phyloP scores from a whole-genome alignment of 2,113 vertebrate genomes.

The Hyla sarda region DNA sequence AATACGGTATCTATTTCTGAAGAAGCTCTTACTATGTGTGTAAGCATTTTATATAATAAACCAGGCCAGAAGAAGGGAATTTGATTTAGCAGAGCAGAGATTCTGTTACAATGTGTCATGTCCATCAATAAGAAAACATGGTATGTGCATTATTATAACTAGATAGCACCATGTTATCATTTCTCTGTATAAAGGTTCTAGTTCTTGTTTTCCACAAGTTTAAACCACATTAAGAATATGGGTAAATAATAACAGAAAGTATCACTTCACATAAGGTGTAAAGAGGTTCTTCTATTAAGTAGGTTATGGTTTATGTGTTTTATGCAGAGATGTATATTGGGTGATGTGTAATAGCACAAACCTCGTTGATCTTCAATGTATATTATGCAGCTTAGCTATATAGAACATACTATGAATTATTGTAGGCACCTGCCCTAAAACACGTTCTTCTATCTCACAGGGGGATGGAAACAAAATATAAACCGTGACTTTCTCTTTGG shows the following conservation, averaged over 20 bases:
- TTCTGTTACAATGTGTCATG: background rate
- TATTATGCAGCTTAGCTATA: background rate
- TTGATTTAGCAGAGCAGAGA: background rate
- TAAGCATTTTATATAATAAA: too few relatives aligned
- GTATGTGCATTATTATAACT: too few relatives aligned
- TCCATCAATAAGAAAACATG: too few relatives aligned
- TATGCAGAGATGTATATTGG: background rate
- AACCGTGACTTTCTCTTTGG: slow-evolving; percentile 67
- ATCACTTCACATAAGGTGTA: background rate
- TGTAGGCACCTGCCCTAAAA: background rate
- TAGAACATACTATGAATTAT: background rate
- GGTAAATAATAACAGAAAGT: too few relatives aligned
- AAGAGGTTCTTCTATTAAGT: background rate
- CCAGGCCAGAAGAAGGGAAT: background rate
- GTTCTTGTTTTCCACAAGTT: too few relatives aligned
- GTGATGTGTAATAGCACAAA: background rate
- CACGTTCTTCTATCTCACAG: slow-evolving; percentile 60
- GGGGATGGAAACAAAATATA: slow-evolving; percentile 66
- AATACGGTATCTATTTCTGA: too few relatives aligned
- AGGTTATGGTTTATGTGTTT: background rate
- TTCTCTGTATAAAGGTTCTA: too few relatives aligned
- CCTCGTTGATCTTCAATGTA: background rate
- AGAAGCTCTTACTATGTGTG: too few relatives aligned
- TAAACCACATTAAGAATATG: too few relatives aligned
- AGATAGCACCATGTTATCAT: too few relatives aligned